phyloP scores from a whole-genome alignment of 2,888 invertebrate genomes.

The Euphydryas editha region DNA sequence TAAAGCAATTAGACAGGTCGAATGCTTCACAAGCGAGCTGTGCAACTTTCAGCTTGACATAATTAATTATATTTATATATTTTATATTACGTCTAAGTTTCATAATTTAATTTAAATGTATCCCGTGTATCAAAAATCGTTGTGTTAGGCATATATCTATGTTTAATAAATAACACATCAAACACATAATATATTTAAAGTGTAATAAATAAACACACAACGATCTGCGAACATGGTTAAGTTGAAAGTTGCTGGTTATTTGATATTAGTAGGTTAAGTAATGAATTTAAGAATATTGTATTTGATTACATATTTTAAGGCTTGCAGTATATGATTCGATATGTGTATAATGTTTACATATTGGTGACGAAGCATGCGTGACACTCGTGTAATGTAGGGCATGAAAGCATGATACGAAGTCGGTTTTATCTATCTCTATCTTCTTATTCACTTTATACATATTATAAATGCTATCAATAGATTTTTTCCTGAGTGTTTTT shows the following conservation, averaged over 20 bases:
- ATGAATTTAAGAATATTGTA: background rate
- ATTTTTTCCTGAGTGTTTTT: too few relatives aligned
- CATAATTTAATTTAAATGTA: background rate
- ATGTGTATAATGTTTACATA: background rate
- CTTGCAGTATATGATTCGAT: background rate
- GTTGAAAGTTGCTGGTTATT: slow-evolving; percentile 18
- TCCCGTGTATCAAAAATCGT: background rate
- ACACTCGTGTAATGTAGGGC: background rate
- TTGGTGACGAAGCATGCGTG: background rate
- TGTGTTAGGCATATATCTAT: background rate
- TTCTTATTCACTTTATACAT: background rate
- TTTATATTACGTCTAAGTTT: slow-evolving; percentile 2
- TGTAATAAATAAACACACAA: background rate
- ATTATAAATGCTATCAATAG: background rate
- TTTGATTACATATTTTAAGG: background rate
- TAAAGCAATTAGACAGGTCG: slow-evolving; percentile 5
- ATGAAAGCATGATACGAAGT: background rate
- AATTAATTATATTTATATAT: slow-evolving; percentile 1
- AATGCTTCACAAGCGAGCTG: background rate
- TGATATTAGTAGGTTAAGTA: background rate
- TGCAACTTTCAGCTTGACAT: slow-evolving; percentile 20
- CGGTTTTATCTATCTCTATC: background rate
- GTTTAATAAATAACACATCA: background rate
- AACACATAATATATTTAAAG: background rate
- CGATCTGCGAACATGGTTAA: slow-evolving; percentile 1